Percentiles rank a stretch among this genome's conserved stretches.
Conservation (phyloP, 1,140 invertebrate genomes). For the Belonocnema kinseyi region DNA sequence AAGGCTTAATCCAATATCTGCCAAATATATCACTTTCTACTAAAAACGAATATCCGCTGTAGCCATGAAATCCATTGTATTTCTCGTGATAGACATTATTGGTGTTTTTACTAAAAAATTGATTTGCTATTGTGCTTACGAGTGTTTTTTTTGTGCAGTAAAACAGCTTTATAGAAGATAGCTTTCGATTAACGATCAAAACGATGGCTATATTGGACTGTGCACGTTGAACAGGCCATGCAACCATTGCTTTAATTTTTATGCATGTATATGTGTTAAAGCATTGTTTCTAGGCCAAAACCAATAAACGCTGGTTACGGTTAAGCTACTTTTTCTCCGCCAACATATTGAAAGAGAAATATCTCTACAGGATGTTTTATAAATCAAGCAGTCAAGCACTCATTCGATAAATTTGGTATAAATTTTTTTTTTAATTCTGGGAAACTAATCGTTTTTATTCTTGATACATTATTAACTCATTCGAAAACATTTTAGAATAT, state of each 20-base stretch:
- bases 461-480: too few relatives aligned
- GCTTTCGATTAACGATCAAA: slow-evolving; percentile 10
- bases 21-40: neutral
- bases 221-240: neutral
- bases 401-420: neutral
- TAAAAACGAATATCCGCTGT: neutral
- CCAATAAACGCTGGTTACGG: slow-evolving; percentile 63
- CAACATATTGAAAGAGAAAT: slow-evolving; percentile 52
- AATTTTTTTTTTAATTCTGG: neutral
- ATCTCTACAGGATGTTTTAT: slow-evolving; percentile 38
- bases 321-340: slow-evolving; percentile 50
- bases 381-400: slow-evolving; percentile 20
- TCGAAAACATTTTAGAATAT: too few relatives aligned
- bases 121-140: slow-evolving; percentile 9
- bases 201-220: neutral
- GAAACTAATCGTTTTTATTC: too few relatives aligned
- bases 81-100: neutral
- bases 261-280: slow-evolving; percentile 46
- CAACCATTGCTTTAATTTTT: slow-evolving; percentile 34
- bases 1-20: neutral
- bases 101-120: slow-evolving; percentile 16
- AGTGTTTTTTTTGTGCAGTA: neutral
- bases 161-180: slow-evolving; percentile 14
- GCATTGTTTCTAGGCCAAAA: slow-evolving; percentile 64
- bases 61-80: neutral